Evolutionary conservation across 2,113 vertebrate genomes (phyloP).

Genomic region (Ameiurus melas): DNA sequence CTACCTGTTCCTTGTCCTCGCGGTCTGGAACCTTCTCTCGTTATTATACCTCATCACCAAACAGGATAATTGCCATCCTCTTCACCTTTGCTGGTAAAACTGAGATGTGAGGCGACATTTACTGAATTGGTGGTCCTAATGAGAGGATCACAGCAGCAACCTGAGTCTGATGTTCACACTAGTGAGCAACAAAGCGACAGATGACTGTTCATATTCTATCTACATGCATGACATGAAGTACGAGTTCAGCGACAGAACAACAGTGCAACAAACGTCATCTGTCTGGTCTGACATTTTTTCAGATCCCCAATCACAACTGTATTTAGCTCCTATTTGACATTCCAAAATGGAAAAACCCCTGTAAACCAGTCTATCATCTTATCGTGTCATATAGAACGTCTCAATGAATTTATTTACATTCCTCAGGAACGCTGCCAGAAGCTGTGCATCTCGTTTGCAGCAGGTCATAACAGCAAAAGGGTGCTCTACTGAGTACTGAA

Average conservation of each 20-base stretch:
- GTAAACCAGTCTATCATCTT: background rate
- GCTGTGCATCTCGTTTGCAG: no score
- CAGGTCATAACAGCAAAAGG: no score
- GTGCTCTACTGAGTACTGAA: no score
- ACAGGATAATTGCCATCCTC: background rate
- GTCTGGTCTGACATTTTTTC: background rate
- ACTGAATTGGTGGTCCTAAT: conserved; percentile 45
- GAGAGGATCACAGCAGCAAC: background rate
- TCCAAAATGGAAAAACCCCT: background rate
- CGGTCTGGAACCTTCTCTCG: conserved; percentile 31
- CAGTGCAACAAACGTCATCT: background rate
- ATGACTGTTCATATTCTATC: background rate
- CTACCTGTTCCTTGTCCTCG: background rate
- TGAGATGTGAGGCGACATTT: conserved; percentile 62
- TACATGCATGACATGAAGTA: background rate
- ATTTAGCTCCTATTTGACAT: background rate
- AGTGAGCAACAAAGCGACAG: background rate
- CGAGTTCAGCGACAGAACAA: background rate
- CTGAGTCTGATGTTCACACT: background rate
- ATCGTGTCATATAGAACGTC: background rate
- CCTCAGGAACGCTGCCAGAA: no score
- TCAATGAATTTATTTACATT: background rate
- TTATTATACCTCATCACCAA: background rate
- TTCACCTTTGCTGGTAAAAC: background rate
- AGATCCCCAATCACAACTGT: background rate